A percentile compares a stretch with the other conserved stretches of the same genome.
Conservation (phyloP, 1,140 invertebrate genomes). For the Meloidogyne exigua region DNA sequence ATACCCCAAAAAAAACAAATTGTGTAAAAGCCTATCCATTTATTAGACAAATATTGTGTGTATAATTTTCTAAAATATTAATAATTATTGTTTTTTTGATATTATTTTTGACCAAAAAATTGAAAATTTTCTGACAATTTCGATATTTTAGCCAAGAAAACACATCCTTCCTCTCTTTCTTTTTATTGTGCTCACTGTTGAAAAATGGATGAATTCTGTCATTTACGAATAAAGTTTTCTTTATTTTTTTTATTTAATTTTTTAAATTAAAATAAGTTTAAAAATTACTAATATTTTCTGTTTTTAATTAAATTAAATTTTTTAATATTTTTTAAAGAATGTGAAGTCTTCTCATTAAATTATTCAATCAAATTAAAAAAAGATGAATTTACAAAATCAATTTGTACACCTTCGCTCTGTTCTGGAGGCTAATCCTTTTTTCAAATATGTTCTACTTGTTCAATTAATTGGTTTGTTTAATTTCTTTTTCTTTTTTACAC, state of each 20-base stretch:
- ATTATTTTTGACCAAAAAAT: neutral
- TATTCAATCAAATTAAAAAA: no score
- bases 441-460: slow-evolving; percentile 12
- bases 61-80: slow-evolving; percentile 2
- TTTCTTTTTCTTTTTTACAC: neutral
- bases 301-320: neutral
- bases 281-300: no score
- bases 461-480: slow-evolving; percentile 6
- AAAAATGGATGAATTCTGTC: no score
- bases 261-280: no score
- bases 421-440: neutral
- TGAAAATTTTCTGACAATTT: no score
- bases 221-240: no score
- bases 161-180: no score
- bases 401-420: neutral
- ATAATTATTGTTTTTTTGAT: neutral
- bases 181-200: no score
- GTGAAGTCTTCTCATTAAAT: neutral
- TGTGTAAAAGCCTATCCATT: neutral
- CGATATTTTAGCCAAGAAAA: no score
- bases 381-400: neutral
- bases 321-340: neutral
- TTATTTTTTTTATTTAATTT: no score
- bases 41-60: neutral
- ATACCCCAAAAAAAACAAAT: neutral